phyloP scores from a whole-genome alignment of 1,140 invertebrate genomes.

The Cherax quadricarinatus region DNA sequence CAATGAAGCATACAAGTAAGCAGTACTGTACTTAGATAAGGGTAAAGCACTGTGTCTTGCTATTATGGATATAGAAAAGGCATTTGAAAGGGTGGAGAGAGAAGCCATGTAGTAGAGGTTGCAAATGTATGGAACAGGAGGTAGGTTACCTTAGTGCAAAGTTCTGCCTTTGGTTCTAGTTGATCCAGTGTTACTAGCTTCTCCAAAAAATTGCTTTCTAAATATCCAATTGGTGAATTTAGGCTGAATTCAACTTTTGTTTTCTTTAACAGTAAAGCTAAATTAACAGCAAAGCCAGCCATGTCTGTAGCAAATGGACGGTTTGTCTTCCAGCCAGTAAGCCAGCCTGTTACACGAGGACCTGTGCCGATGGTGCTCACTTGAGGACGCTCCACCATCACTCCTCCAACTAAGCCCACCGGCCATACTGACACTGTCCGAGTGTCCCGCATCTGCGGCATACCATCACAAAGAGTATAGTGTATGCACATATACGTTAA shows the following conservation, averaged over 20 bases:
- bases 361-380: conserved; percentile 79
- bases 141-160: conserved; percentile 87
- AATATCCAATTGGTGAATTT: conserved; percentile 89
- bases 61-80: too few relatives aligned
- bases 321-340: conserved; percentile 85
- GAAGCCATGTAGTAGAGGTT: too few relatives aligned
- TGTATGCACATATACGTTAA: too few relatives aligned
- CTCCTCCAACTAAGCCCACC: conserved; percentile 94
- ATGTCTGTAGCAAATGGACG: conserved; percentile 97
- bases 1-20: too few relatives aligned
- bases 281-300: conserved; percentile 97
- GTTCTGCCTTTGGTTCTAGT: conserved; percentile 92
- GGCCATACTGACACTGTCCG: conserved; percentile 97
- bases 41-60: too few relatives aligned
- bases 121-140: not conserved
- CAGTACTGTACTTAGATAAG: too few relatives aligned
- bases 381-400: conserved; percentile 90
- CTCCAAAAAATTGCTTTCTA: conserved; percentile 93
- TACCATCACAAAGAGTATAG: too few relatives aligned
- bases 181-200: conserved; percentile 86
- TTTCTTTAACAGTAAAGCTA: conserved; percentile 86
- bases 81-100: too few relatives aligned
- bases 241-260: conserved; percentile 89
- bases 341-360: conserved; percentile 85
- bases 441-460: conserved; percentile 85